Evolutionary conservation across 1,140 invertebrate genomes (phyloP).

Genomic region (Drosophila sturtevanti): DNA sequence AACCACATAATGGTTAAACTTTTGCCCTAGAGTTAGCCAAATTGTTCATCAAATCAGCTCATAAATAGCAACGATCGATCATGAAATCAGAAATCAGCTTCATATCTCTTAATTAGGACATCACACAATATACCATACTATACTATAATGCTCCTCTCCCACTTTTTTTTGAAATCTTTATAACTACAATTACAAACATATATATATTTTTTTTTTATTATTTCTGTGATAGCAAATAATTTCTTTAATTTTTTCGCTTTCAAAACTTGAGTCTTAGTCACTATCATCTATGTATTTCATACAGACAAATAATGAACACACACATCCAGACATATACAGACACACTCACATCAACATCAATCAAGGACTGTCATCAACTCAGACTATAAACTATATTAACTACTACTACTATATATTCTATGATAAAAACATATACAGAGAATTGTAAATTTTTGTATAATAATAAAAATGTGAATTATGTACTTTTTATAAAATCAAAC

Average conservation of each 20-base stretch:
- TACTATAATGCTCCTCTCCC: not conserved
- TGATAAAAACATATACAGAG: slow-evolving; percentile 50
- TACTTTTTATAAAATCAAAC: slow-evolving; percentile 80
- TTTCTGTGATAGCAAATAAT: slow-evolving; percentile 80
- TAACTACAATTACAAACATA: slow-evolving; percentile 60
- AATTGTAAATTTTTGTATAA: slow-evolving; percentile 63
- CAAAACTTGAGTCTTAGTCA: slow-evolving; percentile 68
- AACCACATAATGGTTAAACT: slow-evolving; percentile 22
- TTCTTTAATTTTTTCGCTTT: slow-evolving; percentile 46
- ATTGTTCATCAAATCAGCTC: slow-evolving; percentile 51
- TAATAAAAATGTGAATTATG: slow-evolving; percentile 79
- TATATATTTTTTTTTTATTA: slow-evolving; percentile 57
- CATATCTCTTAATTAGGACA: slow-evolving; percentile 81
- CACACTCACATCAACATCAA: slow-evolving; percentile 33
- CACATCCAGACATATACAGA: no score
- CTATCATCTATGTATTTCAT: slow-evolving; percentile 62
- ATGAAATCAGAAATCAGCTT: slow-evolving; percentile 79
- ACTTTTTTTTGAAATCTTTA: slow-evolving; percentile 23
- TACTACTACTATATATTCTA: slow-evolving; percentile 27
- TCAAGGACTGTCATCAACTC: slow-evolving; percentile 36
- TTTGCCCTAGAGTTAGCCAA: slow-evolving; percentile 73
- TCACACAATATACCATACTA: slow-evolving; percentile 48
- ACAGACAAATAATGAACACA: slow-evolving; percentile 78
- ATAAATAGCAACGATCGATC: slow-evolving; percentile 55
- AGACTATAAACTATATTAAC: slow-evolving; percentile 32